Conservation (phyloP, 2,113 vertebrate species). For the Grallaria varia region DNA sequence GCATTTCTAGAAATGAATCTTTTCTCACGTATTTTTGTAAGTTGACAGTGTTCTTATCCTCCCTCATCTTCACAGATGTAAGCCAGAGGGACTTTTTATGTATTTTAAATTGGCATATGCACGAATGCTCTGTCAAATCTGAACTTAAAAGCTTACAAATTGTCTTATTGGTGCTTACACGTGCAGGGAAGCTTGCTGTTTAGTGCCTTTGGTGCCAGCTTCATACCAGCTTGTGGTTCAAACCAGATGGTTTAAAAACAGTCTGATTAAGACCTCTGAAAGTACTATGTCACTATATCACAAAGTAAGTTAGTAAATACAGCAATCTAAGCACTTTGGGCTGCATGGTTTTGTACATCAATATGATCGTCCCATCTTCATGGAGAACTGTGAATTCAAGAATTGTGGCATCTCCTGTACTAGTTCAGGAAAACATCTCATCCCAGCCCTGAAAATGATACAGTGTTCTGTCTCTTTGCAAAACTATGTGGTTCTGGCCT, state of each 20-base stretch:
- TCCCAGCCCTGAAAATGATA: background rate
- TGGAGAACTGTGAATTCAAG: background rate
- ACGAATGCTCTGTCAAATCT: background rate
- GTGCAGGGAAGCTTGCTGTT: background rate
- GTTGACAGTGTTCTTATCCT: background rate
- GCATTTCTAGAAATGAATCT: background rate
- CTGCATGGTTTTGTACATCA: background rate
- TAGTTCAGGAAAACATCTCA: rapidly evolving
- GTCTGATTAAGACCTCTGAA: background rate
- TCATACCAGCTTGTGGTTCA: background rate
- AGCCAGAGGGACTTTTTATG: background rate
- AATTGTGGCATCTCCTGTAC: background rate
- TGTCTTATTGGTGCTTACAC: background rate
- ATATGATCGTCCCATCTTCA: background rate
- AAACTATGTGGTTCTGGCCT: background rate
- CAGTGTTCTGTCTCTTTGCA: background rate
- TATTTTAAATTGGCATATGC: background rate
- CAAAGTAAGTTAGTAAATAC: background rate
- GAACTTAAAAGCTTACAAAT: background rate
- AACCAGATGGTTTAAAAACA: background rate
- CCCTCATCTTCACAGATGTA: background rate
- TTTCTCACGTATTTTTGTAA: background rate
- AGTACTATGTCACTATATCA: background rate
- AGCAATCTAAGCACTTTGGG: background rate
- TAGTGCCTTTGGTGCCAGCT: background rate